Conservation (phyloP, 2,113 vertebrate species). For the Menidia beryllina region DNA sequence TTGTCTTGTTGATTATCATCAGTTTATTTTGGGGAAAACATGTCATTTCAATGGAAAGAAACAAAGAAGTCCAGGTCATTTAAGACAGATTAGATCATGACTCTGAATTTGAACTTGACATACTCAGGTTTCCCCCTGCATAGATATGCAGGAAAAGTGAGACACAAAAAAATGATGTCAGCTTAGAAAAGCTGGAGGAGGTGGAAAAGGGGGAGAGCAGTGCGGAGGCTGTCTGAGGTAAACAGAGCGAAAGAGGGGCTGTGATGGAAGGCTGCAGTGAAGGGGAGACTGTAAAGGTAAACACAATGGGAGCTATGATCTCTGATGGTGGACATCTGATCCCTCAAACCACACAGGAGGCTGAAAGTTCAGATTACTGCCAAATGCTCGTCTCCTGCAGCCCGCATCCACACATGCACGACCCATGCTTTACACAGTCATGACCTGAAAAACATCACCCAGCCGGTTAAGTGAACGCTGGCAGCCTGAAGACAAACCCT, state of each 20-base stretch:
- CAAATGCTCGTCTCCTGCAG: constrained; percentile 58
- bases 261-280: constrained; percentile 44
- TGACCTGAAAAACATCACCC: constrained; percentile 7
- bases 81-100: background rate
- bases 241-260: constrained; percentile 44
- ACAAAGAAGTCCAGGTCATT: background rate
- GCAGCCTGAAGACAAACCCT: constrained; percentile 8
- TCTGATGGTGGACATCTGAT: constrained; percentile 78
- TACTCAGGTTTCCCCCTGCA: background rate
- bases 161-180: constrained; percentile 57
- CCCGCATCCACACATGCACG: background rate
- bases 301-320: constrained; percentile 80
- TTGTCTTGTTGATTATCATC: too few species aligned
- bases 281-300: constrained; percentile 66
- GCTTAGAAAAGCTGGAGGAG: constrained; percentile 40
- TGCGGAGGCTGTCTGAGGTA: constrained; percentile 12
- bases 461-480: background rate
- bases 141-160: constrained; percentile 45
- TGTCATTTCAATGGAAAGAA: background rate
- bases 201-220: background rate
- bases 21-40: too few species aligned
- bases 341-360: constrained; percentile 59
- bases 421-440: background rate
- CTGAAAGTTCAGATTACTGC: constrained; percentile 72
- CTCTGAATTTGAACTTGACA: background rate